Evolutionary conservation across 92 coral and sea anemone genomes (phyloP).

Genomic region (Umimayanthus chanpuru): DNA sequence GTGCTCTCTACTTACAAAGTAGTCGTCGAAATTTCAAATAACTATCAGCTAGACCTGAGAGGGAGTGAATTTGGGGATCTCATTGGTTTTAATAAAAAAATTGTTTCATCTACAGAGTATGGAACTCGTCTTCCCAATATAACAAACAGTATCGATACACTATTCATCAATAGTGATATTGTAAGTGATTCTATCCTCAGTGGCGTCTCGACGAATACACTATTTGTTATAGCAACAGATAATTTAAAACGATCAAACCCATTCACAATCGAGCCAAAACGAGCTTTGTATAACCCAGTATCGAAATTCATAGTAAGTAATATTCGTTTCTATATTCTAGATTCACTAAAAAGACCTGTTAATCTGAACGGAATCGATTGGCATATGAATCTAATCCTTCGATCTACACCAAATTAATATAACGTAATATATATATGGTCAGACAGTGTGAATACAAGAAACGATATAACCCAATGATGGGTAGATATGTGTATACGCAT

Average conservation of each 20-base stretch:
- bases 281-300: too few relatives aligned
- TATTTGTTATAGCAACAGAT: background rate
- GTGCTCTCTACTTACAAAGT: slow-evolving; percentile 5
- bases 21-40: background rate
- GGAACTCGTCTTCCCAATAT: background rate
- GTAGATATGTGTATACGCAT: too few relatives aligned
- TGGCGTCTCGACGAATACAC: background rate
- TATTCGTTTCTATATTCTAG: too few relatives aligned
- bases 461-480: too few relatives aligned
- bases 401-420: too few relatives aligned
- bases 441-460: too few relatives aligned
- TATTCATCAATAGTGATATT: background rate
- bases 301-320: too few relatives aligned
- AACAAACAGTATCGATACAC: background rate
- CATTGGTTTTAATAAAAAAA: slow-evolving; percentile 26
- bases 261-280: too few relatives aligned
- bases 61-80: slow-evolving; percentile 14
- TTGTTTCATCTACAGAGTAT: slow-evolving; percentile 3
- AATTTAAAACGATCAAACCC: background rate
- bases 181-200: background rate
- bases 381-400: too few relatives aligned
- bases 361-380: too few relatives aligned
- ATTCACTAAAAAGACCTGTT: too few relatives aligned
- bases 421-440: too few relatives aligned
- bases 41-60: slow-evolving; percentile 19